phyloP scores from a whole-genome alignment of 2,113 vertebrate genomes.

The Arenaria interpres region DNA sequence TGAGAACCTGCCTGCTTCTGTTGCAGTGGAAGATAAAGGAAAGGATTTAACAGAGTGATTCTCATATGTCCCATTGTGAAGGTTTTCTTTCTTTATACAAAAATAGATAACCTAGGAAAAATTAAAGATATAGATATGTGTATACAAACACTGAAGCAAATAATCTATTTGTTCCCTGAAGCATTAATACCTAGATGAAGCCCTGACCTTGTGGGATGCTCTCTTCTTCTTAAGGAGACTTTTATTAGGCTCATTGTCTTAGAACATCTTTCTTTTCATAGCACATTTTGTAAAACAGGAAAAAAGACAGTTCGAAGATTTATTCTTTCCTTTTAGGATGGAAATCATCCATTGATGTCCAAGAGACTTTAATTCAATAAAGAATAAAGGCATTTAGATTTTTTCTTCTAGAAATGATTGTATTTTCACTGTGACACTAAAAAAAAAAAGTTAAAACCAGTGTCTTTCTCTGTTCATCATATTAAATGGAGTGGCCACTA shows the following conservation, averaged over 20 bases:
- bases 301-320: not conserved
- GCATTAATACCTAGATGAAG: not conserved
- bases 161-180: not conserved
- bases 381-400: not conserved
- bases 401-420: not conserved
- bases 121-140: accelerated
- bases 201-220: not conserved
- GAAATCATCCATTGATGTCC: not conserved
- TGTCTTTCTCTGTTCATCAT: not conserved
- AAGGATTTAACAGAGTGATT: not conserved
- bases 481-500: not conserved
- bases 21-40: not conserved
- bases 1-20: not conserved
- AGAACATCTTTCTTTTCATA: not conserved
- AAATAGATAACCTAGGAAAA: not conserved
- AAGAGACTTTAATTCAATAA: not conserved
- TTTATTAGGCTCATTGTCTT: not conserved
- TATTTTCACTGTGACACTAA: not conserved
- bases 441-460: not conserved
- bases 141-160: not conserved
- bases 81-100: not conserved
- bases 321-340: not conserved
- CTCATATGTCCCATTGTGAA: not conserved
- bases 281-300: not conserved
- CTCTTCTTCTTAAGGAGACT: not conserved